These are phyloP conservation scores for Dinothrombium tinctorium DNA, from an alignment of 1,140 invertebrate genomes.

Conservation along the genomic window DNA sequence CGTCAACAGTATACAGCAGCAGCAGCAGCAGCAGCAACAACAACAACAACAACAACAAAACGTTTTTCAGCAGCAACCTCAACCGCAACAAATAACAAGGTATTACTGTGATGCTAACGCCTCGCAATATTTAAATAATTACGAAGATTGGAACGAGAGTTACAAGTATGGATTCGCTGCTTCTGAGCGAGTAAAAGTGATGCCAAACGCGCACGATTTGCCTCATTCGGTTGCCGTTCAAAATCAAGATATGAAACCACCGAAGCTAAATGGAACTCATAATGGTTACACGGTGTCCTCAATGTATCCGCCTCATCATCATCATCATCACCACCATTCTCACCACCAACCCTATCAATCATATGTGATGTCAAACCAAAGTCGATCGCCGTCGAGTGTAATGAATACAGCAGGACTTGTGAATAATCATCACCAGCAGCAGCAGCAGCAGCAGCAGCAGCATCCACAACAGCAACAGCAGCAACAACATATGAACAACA, in stretches of 20 bases:
- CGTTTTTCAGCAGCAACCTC: neutral
- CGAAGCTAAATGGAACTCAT: neutral
- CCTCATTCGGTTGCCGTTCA: neutral
- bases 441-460: neutral
- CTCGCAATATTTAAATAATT: neutral
- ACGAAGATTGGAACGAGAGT: neutral
- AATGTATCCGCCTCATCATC: neutral
- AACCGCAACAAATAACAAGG: neutral
- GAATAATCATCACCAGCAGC: neutral
- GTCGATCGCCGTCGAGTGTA: neutral
- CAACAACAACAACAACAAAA: neutral
- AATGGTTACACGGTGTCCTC: neutral
- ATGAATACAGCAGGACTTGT: neutral
- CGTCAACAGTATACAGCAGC: neutral
- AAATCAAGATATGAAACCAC: neutral
- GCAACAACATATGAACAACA: neutral
- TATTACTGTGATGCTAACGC: conserved; percentile 1
- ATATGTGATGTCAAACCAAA: neutral
- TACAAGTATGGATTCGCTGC: no score
- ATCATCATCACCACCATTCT: neutral
- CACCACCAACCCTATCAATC: neutral
- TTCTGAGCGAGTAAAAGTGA: no score
- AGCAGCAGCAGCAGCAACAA: neutral
- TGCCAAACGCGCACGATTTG: neutral
- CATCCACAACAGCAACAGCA: neutral